Percentiles rank a stretch among this genome's conserved stretches.
Conservation (phyloP, 2,888 invertebrate genomes). For the Athetis lepigone region DNA sequence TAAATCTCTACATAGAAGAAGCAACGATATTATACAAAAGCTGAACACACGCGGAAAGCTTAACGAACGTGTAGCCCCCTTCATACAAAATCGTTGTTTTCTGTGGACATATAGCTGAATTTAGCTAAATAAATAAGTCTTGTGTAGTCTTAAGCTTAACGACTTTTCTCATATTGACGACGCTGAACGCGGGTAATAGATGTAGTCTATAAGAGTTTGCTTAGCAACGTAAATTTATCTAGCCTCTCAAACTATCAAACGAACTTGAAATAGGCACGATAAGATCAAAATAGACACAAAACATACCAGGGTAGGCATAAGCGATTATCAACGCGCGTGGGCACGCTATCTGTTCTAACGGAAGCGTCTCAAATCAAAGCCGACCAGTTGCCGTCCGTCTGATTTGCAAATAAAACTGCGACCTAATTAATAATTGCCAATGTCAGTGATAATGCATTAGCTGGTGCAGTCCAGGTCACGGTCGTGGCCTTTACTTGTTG, state of each 20-base stretch:
- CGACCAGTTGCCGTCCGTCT: constrained; percentile 62
- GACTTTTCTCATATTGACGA: too few relatives aligned
- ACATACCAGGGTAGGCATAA: constrained; percentile 43
- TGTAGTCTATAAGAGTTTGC: too few relatives aligned
- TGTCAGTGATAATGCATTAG: constrained; percentile 70
- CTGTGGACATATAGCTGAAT: too few relatives aligned
- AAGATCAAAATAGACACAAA: constrained; percentile 51
- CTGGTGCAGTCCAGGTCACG: constrained; percentile 65
- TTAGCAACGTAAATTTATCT: too few relatives aligned
- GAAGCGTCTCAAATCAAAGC: constrained; percentile 70
- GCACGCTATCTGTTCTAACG: constrained; percentile 67
- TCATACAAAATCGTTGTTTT: too few relatives aligned
- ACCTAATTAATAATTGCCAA: constrained; percentile 71
- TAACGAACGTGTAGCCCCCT: too few relatives aligned
- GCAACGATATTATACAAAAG: too few relatives aligned
- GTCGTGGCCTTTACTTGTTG: constrained; percentile 42
- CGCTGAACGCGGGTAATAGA: too few relatives aligned
- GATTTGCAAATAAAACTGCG: constrained; percentile 66
- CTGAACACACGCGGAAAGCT: too few relatives aligned
- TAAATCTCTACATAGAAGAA: too few relatives aligned
- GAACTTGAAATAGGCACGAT: constrained; percentile 39
- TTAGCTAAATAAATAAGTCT: too few relatives aligned
- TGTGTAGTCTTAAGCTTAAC: too few relatives aligned
- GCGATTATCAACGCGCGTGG: constrained; percentile 71
- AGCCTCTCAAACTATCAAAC: background rate